Evolutionary conservation across 1,140 invertebrate genomes (phyloP).

Genomic region (Antheraea mylitta): DNA sequence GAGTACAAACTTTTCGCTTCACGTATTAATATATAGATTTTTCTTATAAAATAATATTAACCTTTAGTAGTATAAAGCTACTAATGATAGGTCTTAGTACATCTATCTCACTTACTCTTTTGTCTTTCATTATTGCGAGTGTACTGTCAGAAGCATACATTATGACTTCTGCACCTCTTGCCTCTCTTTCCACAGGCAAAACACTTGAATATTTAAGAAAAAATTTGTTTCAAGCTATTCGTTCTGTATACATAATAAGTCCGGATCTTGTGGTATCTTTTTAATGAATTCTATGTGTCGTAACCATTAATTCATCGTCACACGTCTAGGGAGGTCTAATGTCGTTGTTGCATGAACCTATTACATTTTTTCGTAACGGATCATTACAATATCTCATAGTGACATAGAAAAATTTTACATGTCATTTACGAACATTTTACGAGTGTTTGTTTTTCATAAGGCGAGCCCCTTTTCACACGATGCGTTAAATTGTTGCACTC

Average conservation of each 20-base stretch:
- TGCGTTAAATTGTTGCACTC: slow-evolving; percentile 11
- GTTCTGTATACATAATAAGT: background rate
- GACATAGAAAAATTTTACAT: slow-evolving; percentile 77
- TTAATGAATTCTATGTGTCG: background rate
- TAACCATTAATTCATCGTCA: slow-evolving; percentile 18
- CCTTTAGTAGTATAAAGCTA: no score
- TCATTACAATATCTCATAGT: slow-evolving; percentile 76
- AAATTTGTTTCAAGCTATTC: no score
- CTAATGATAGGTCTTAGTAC: no score
- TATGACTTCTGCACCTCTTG: no score
- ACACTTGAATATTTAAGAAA: no score
- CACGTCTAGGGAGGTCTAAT: slow-evolving; percentile 46
- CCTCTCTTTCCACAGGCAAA: no score
- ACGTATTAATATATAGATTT: no score
- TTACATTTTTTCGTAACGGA: slow-evolving; percentile 68
- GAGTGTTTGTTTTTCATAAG: slow-evolving; percentile 72
- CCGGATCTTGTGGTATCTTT: background rate
- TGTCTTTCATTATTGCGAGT: no score
- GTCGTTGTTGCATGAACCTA: slow-evolving; percentile 61
- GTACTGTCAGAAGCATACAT: no score
- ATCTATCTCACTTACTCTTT: no score
- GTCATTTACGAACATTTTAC: slow-evolving; percentile 68
- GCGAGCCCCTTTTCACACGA: slow-evolving; percentile 39
- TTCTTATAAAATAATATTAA: no score
- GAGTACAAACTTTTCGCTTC: no score